Conservation (phyloP, 2,113 vertebrate species). For the Pseudopipra pipra region DNA sequence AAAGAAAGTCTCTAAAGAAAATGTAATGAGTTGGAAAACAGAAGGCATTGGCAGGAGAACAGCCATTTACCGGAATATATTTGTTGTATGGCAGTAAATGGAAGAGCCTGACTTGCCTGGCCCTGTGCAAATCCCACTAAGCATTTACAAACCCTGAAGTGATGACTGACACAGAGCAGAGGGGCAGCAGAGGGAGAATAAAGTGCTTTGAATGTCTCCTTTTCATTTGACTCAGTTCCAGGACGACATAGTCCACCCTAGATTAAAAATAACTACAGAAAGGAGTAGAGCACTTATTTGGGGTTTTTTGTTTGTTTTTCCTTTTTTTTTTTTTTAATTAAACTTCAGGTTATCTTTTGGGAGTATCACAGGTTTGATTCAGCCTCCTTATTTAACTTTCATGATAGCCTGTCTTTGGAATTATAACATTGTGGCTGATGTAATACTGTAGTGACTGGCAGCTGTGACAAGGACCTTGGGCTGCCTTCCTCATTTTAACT, state of each 20-base stretch:
- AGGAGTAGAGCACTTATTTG: background rate
- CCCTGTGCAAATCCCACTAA: slow-evolving; percentile 20
- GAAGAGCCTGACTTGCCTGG: slow-evolving; percentile 25
- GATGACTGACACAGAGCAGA: slow-evolving; percentile 50
- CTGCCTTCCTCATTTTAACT: background rate
- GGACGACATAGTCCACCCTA: background rate
- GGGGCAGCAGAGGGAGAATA: background rate
- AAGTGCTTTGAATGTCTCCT: slow-evolving; percentile 29
- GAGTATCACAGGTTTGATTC: background rate
- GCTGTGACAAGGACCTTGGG: background rate
- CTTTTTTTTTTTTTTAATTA: background rate
- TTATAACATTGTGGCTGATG: background rate
- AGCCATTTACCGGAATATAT: slow-evolving; percentile 40
- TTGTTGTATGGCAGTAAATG: slow-evolving; percentile 39
- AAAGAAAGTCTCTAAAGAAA: slow-evolving; percentile 52
- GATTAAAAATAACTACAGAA: slow-evolving; percentile 34
- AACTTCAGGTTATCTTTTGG: background rate
- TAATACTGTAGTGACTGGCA: background rate
- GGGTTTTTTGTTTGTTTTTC: background rate
- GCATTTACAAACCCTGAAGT: slow-evolving; percentile 41
- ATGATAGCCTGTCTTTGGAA: background rate
- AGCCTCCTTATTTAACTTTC: background rate
- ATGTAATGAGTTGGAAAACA: slow-evolving; percentile 54
- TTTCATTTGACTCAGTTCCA: slow-evolving; percentile 51
- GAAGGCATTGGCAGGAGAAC: slow-evolving; percentile 36